Evolutionary conservation across 2,888 invertebrate genomes (phyloP), one percentile per base, ranked within the genome.

Genomic region (Aleiodes leptofemur): DNA sequence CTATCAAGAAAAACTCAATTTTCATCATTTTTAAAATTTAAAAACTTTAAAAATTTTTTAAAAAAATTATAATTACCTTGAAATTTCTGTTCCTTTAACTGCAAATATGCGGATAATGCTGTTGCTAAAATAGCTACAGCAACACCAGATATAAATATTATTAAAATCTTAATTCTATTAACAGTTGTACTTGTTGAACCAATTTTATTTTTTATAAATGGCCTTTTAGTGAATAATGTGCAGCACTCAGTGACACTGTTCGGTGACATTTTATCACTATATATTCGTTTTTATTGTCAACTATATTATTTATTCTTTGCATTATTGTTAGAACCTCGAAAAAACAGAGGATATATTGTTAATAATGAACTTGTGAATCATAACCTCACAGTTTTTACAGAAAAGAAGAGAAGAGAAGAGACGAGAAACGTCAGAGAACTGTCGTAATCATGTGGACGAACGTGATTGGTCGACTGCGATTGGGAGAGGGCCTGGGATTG

Each of bases 141-240:
- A 38, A 88, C 79, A 51, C 88, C 87, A 61, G 83, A 84, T 11
- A 82, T 61, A 66, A 87, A 85, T 51, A 87, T 81, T 3, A 86
- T 74, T 73, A 85, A 79, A 43, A 86, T 79, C 51, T 80, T 77
- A 8, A 85, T 9, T 66, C 82, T 82, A 69, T 82, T 86, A 29
- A 80, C 77, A 76, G 76, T 82, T 84, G 83, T 83, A 71, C 75
- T 78, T 70, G 78, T 70, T 6, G 51, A 79, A 73, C 73, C 80
- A 76, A 82, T 77, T 14, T 77, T 70, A 34, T 55, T 71, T 48
- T 81, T 84, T 77, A 85, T 78, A 77, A 78, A 73, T 66, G 76
- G 11, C 48, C 78, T 72, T 74, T 79, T 73, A 9, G 76, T 57
- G 14, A 80, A 76, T 31, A 78, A 57, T 69, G 72, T 48, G 71